Conservation (phyloP, 2,797 vertebrate genomes). For the Eptatretus atami region DNA sequence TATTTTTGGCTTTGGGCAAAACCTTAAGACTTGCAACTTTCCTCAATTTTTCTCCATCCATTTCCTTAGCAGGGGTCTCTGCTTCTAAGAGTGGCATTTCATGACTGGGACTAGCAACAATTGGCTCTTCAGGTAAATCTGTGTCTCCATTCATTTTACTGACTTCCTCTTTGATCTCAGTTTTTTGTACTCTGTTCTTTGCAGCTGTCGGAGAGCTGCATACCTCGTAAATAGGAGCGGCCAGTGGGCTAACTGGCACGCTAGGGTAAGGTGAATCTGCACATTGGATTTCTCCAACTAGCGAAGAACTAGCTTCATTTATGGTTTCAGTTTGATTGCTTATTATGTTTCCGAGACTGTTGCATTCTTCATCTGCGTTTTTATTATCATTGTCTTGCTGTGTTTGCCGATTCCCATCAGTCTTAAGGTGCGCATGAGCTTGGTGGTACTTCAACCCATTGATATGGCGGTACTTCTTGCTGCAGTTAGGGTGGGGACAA, state of each 20-base stretch:
- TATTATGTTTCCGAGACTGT: neutral
- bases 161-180: neutral
- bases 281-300: too few relatives aligned
- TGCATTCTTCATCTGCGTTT: slow-evolving; percentile 30
- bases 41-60: neutral
- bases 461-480: slow-evolving; percentile 99
- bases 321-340: too few relatives aligned
- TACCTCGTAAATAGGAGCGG: neutral
- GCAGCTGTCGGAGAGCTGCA: neutral
- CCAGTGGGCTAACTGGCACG: slow-evolving; percentile 2
- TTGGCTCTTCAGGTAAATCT: neutral
- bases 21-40: neutral
- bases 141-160: slow-evolving; percentile 1
- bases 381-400: slow-evolving; percentile 59
- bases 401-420: slow-evolving; percentile 59
- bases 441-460: slow-evolving; percentile 97
- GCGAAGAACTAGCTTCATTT: too few relatives aligned
- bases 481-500: slow-evolving; percentile 93
- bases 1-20: slow-evolving; percentile 17
- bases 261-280: too few relatives aligned
- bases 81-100: slow-evolving; percentile 5
- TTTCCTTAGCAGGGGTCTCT: neutral
- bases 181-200: neutral
- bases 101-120: neutral
- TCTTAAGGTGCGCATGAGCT: slow-evolving; percentile 76